Conservation (phyloP, 2,113 vertebrate genomes). For the Eublepharis macularius region DNA sequence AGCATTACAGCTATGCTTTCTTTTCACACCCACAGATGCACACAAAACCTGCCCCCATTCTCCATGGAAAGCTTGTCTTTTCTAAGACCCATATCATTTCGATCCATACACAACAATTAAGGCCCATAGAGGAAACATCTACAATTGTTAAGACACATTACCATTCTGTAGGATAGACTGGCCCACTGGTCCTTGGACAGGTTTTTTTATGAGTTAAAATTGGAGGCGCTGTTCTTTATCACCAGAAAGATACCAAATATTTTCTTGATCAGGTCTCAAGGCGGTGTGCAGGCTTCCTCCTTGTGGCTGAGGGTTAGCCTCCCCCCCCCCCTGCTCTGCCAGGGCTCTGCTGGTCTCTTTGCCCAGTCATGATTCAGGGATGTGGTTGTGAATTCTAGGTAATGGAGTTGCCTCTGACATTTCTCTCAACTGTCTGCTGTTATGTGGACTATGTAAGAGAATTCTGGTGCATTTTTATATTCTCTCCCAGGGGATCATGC, state of each 20-base stretch:
- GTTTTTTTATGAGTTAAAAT: neutral
- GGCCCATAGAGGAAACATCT: no score
- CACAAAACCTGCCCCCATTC: no score
- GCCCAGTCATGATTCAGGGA: neutral
- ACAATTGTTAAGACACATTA: no score
- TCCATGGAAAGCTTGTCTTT: no score
- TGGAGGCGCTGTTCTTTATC: neutral
- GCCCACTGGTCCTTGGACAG: no score
- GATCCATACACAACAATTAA: no score
- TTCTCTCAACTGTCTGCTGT: neutral
- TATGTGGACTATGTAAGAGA: neutral
- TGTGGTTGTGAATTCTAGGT: neutral
- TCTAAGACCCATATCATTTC: no score
- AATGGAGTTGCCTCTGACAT: neutral
- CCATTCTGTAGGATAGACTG: no score
- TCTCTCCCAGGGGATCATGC: neutral
- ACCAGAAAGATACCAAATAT: neutral
- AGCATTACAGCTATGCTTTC: no score
- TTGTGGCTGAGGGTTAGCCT: neutral
- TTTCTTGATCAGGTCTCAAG: neutral
- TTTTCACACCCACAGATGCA: no score
- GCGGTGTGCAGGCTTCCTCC: neutral
- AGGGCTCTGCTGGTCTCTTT: neutral
- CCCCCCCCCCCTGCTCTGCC: no score
- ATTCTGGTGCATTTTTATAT: no score